These are phyloP conservation scores for Porites australiensis DNA, from an alignment of 64 coral and sea anemone genomes.

Conservation along the genomic window DNA sequence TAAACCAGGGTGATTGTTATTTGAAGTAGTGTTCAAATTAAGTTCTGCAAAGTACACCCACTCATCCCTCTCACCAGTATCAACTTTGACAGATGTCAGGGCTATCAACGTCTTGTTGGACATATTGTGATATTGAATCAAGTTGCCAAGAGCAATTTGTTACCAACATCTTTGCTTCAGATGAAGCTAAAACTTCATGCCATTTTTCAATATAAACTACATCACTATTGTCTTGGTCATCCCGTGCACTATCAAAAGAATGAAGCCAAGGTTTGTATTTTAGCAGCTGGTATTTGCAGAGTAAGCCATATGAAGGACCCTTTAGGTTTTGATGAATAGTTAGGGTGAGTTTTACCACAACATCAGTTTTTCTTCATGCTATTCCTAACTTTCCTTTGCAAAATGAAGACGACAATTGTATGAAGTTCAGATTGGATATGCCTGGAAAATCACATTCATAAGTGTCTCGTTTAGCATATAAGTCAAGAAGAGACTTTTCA, in stretches of 20 bases:
- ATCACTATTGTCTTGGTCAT: conserved; percentile 5
- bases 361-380: neutral
- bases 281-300: conserved; percentile 50
- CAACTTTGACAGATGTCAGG: neutral
- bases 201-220: conserved; percentile 21
- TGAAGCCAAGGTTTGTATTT: conserved; percentile 60
- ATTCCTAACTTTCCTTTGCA: neutral
- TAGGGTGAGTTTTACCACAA: conserved; percentile 34
- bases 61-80: conserved; percentile 7
- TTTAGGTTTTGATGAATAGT: conserved; percentile 32
- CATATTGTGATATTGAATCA: conserved; percentile 6
- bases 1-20: neutral
- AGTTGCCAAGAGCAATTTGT: conserved; percentile 18
- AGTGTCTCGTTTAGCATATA: conserved; percentile 55
- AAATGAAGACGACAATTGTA: conserved; percentile 20
- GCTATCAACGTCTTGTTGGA: conserved; percentile 14
- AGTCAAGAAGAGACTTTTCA: conserved; percentile 48
- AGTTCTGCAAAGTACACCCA: conserved; percentile 23
- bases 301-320: conserved; percentile 25
- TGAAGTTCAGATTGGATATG: conserved; percentile 57
- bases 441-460: conserved; percentile 26
- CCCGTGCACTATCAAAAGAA: conserved; percentile 27
- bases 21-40: neutral
- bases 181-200: conserved; percentile 14
- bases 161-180: conserved; percentile 16